Conservation (phyloP, 2,113 vertebrate genomes). For the Actenoides lindsayi region DNA sequence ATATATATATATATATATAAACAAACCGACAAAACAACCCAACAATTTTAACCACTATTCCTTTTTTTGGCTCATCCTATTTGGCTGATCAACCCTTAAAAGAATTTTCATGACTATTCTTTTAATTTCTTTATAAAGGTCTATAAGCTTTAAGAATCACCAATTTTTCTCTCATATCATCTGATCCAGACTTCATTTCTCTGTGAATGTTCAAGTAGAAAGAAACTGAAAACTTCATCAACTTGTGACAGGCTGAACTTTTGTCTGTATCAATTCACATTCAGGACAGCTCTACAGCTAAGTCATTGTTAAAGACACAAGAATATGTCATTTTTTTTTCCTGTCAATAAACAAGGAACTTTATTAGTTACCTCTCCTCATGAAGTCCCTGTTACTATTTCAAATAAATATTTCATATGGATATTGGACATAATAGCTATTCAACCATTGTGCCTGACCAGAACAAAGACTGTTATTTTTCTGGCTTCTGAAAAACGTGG, state of each 20-base stretch:
- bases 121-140: neutral
- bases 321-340: neutral
- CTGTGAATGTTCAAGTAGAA: neutral
- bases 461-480: conserved; percentile 34
- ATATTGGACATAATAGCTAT: neutral
- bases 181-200: neutral
- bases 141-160: neutral
- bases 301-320: neutral
- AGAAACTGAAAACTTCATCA: neutral
- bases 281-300: neutral
- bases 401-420: neutral
- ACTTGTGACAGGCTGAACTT: neutral
- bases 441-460: neutral
- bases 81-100: neutral
- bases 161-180: neutral
- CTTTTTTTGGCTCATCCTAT: neutral
- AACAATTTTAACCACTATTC: neutral
- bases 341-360: neutral
- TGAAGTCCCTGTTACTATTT: neutral
- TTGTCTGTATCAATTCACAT: neutral
- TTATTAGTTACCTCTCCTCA: neutral
- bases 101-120: neutral
- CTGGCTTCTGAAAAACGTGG: conserved; percentile 4
- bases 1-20: too few species aligned
- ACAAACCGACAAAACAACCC: too few species aligned